These are phyloP conservation scores for Telmatherina bonti DNA, from an alignment of 2,797 vertebrate species.

Conservation along the genomic window DNA sequence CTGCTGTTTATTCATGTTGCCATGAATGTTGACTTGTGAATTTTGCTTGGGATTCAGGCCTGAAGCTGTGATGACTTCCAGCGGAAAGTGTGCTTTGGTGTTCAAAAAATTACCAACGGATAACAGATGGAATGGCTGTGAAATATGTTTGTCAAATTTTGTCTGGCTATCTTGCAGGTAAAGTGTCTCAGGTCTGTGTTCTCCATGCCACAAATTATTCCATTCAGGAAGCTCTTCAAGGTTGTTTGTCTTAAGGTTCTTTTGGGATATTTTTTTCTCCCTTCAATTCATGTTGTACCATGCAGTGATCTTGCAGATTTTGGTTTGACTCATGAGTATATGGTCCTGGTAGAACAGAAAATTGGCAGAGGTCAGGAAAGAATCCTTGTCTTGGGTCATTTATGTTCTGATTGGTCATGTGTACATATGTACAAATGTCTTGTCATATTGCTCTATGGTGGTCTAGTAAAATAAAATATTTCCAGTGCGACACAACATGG, in stretches of 20 bases:
- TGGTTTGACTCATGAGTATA: background rate
- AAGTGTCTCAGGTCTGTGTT: slow-evolving; percentile 37
- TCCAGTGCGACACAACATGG: no score
- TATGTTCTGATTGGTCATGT: background rate
- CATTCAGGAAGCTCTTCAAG: slow-evolving; percentile 60
- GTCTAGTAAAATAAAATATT: no score
- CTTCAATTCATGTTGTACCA: slow-evolving; percentile 32
- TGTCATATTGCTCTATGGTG: no score
- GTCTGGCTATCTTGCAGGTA: slow-evolving; percentile 20
- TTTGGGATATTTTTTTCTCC: slow-evolving; percentile 54
- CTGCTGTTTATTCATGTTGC: slow-evolving; percentile 59
- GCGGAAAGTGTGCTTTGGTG: slow-evolving; percentile 29
- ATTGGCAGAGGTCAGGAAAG: background rate
- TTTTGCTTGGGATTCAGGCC: slow-evolving; percentile 49
- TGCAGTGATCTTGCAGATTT: background rate
- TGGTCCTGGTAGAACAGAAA: background rate
- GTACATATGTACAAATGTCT: no score
- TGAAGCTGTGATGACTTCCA: slow-evolving; percentile 23
- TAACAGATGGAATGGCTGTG: background rate
- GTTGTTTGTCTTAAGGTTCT: slow-evolving; percentile 49
- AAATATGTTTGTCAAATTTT: slow-evolving; percentile 29
- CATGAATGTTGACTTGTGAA: slow-evolving; percentile 70
- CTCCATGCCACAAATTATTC: slow-evolving; percentile 61
- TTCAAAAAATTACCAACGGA: slow-evolving; percentile 22
- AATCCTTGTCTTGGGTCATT: background rate